A percentile compares a stretch with the other conserved stretches of the same genome.
Evolutionary conservation across 2,797 vertebrate species (phyloP).

Genomic region (Catamblyrhynchus diadema): DNA sequence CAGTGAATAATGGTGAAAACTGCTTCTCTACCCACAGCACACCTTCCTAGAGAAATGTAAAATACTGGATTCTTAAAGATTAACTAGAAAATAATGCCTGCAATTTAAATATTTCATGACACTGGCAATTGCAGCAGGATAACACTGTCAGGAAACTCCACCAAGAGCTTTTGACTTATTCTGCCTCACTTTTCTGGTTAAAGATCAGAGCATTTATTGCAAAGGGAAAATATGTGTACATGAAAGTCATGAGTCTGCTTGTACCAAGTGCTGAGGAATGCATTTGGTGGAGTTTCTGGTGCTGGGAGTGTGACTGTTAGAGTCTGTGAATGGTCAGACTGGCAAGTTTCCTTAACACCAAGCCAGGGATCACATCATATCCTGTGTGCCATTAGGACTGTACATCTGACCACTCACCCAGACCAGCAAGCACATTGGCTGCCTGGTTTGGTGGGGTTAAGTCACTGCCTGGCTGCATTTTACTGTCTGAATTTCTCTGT

Average conservation of each 20-base stretch:
- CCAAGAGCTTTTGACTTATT: accelerated
- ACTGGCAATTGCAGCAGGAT: neutral
- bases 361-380: neutral
- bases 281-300: neutral
- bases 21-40: neutral
- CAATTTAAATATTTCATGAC: neutral
- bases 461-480: neutral
- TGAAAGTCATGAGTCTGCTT: neutral
- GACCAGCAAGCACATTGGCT: neutral
- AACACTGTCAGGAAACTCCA: neutral
- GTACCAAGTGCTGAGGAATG: neutral
- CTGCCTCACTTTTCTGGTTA: neutral
- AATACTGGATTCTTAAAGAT: neutral
- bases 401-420: neutral
- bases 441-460: neutral
- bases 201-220: neutral
- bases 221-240: neutral
- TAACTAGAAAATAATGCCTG: neutral
- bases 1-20: neutral
- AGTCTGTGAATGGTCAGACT: neutral
- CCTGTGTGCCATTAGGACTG: neutral
- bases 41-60: neutral
- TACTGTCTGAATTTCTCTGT: neutral
- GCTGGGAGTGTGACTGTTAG: neutral
- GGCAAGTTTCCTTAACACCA: neutral